Percentiles rank a stretch among this genome's conserved stretches.
phyloP scores from a whole-genome alignment of 2,888 invertebrate species.

The Barypeithes pellucidus region DNA sequence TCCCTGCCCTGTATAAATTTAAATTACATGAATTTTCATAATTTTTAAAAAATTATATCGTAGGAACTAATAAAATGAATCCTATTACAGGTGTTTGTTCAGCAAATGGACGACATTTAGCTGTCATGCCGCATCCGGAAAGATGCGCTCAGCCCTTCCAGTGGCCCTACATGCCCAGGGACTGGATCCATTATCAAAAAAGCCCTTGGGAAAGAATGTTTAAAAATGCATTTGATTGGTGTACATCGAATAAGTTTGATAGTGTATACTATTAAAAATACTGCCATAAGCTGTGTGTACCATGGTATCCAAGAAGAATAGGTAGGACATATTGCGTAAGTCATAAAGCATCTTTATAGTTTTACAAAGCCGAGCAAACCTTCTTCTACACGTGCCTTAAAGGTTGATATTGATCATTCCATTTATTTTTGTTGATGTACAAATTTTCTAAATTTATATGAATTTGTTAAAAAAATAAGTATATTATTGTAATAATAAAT shows the following conservation, averaged over 20 bases:
- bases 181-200: slow-evolving; percentile 72
- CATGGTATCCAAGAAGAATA: too few relatives aligned
- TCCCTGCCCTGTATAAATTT: too few relatives aligned
- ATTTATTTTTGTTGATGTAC: slow-evolving; percentile 10
- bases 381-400: slow-evolving; percentile 33
- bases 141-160: slow-evolving; percentile 90
- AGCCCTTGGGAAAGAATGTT: slow-evolving; percentile 96
- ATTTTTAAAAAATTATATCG: too few relatives aligned
- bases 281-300: not conserved
- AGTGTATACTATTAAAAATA: slow-evolving; percentile 60
- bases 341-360: not conserved
- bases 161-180: slow-evolving; percentile 82
- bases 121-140: slow-evolving; percentile 99
- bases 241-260: slow-evolving; percentile 62
- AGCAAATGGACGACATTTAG: slow-evolving; percentile 92
- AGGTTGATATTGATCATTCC: slow-evolving; percentile 13
- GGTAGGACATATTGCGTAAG: too few relatives aligned
- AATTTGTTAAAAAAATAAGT: not conserved
- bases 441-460: not conserved
- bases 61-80: not conserved
- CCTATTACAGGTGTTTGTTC: slow-evolving; percentile 81
- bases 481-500: too few relatives aligned
- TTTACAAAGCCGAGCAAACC: not conserved
- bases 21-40: too few relatives aligned
- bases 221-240: slow-evolving; percentile 89